Evolutionary conservation across 2,113 vertebrate species (phyloP), one percentile per base, ranked within the genome.

Genomic region (rat (Rattus norvegicus)): DNA sequence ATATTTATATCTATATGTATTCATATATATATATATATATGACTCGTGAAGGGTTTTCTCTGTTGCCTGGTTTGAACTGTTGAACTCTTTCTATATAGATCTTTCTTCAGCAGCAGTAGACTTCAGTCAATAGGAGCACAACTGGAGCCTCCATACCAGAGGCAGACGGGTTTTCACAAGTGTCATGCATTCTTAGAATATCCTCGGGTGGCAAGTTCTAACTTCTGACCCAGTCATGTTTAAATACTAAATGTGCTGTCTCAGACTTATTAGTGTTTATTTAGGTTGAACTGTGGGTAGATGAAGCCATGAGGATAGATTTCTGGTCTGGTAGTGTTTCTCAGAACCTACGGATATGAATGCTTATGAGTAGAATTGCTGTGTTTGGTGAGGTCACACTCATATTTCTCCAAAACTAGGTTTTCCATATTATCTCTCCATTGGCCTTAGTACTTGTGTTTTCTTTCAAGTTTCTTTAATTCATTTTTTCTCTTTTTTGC

Each of bases 181-280:
- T n/a, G n/a, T 61, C 94, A 52, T 63, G 39, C 65, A 69, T 1
- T 9, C 77, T 11, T 33, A 33, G 59, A 72, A 67, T 84, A 65
- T 30, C 43, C 1, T 63, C 13, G 91, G 54, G 39, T 39, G 33
- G 72, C 59, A 88, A 84, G 54, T 92, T 36, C 28, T 81, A 81
- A 61, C 70, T 88, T 95, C 39, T 86, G 13, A 84, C 9, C 9
- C 43, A 75, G 26, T 17, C 56, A n/a, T 88, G 30, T 91, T 36
- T 43, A 73, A 95, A 70, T 93, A 59, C 67, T 90, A 87, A 90
- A 36, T 59, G n/a, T 61, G 12, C 33, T 75, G 39, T 83, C 17
- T 90, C n/a, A 70, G 49, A 59, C 52, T 77, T 80, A 49, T 65
- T 56, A 87, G 36, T 70, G 54, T 75, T 94, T 86, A 69, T 93